Evolutionary conservation across 2,113 vertebrate genomes (phyloP), one percentile per base, ranked within the genome.

Genomic region (Machaerirhynchus nigripectus): DNA sequence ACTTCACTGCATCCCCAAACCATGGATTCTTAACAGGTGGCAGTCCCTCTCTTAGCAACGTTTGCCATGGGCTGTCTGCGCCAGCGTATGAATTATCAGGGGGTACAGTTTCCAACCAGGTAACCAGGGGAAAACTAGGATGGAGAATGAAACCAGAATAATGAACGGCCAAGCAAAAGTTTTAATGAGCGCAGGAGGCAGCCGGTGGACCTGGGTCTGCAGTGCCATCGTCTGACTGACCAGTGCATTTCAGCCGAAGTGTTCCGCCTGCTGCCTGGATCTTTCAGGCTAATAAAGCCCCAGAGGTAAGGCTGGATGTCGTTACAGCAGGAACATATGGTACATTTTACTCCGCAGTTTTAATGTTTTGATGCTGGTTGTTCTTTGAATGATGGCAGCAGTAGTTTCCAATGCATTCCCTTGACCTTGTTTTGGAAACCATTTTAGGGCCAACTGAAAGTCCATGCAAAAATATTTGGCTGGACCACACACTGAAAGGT

Each of bases 41-140:
- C 97, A 98, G 98, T 96, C 82, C 63, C 95, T 98, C 97, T 96
- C 98, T 98, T 99, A 99, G 98, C 98, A 99, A 99, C 98, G 87
- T 97, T 98, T 98, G 95, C 98, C 97, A 91, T 95, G 85, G 91
- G 95, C 96, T 97, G 96, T 95, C 96, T 93, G 93, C 28, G 3
- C 78, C 53, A 96, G 96, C 59, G 15, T 98, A 98, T 98, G 98
- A 98, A 98, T 98, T 97, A 98, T 96, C 97, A 78, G 98, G 97
- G 98, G 97, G 94, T 98, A 98, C 97, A 98, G 96, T 98, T 98
- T 98, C 98, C 98, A 97, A 97, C 97, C 97, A 98, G 97, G 98
- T 98, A 98, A 97, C 98, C 97, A 98, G 95, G 97, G 96, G 95
- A 95, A 97, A 98, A 91, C 94, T 31, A 63, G 85, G 94, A 84